Percentiles rank a stretch among this genome's conserved stretches.
Evolutionary conservation across 2,888 invertebrate species (phyloP).

Genomic region (Hyposoter dolosus): DNA sequence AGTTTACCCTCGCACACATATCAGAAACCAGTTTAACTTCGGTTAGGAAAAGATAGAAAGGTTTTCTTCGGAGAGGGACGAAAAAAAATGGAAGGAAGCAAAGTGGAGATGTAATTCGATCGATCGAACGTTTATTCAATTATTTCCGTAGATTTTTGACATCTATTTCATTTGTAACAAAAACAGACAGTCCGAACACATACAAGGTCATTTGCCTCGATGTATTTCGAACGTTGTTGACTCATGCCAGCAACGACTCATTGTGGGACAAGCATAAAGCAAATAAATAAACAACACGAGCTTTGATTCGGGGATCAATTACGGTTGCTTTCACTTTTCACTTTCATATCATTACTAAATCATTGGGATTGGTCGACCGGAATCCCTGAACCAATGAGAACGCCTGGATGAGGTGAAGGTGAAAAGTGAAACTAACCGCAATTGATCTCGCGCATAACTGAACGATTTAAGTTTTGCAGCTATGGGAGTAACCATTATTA

Average conservation of each 20-base stretch:
- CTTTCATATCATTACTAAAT: conserved; percentile 16
- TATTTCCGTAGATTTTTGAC: not conserved
- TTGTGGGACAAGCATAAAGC: not conserved
- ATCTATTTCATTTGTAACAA: not conserved
- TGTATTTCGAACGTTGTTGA: not conserved
- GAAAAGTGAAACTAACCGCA: conserved; percentile 42
- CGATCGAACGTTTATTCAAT: not conserved
- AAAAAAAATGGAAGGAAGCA: too few species aligned
- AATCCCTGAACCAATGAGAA: conserved; percentile 21
- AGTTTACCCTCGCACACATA: not conserved
- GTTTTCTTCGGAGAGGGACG: not conserved
- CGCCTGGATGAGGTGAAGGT: conserved; percentile 35
- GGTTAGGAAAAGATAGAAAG: not conserved
- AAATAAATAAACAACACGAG: not conserved
- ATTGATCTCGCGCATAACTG: conserved; percentile 27
- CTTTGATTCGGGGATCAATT: conserved; percentile 29
- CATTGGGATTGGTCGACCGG: conserved; percentile 22
- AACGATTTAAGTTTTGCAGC: not conserved
- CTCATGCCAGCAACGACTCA: not conserved
- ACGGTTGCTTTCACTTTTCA: conserved; percentile 41
- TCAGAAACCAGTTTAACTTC: conserved; percentile 3
- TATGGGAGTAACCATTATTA: not conserved
- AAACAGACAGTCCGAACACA: not conserved
- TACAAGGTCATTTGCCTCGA: conserved; percentile 1
- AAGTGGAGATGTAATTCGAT: not conserved